Evolutionary conservation across 2,888 invertebrate species (phyloP), one percentile per base, ranked within the genome.

Genomic region (Melolontha melolontha): DNA sequence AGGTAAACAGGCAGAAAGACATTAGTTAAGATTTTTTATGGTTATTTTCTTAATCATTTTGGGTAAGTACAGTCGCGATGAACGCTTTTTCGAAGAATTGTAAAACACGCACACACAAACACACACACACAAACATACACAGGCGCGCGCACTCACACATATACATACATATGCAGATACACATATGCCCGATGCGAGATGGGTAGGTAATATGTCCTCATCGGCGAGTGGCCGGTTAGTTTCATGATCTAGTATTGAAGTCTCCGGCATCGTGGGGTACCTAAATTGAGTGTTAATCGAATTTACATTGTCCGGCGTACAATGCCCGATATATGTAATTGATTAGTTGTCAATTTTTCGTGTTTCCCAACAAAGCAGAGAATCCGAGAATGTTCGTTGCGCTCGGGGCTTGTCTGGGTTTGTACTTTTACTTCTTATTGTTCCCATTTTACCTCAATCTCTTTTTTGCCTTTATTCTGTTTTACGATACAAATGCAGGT

Each of bases 381-480:
- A 66, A 78, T 76, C 74, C 73, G 74, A 78, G 77, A 78, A 77
- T 77, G 77, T 74, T 76, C 75, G 76, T 76, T 77, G 76, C 71
- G 79, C 79, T 78, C 67, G 69, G 71, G 79, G 79, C 79, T 78
- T 78, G 80, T 80, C 80, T 79, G 80, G 79, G 77, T 76, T 78
- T 76, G 75, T 78, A 79, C 79, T 79, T 79, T 79, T 79, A 79
- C 78, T 79, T 79, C 79, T 78, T 79, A 78, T 80, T 79, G 79
- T 79, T 79, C 78, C 79, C 77, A 79, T 80, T 80, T 79, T 77
- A 77, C 78, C 77, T 78, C 75, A 77, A 79, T 77, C 76, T 76
- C 69, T 71, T 68, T 68, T 70, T 67, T 72, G 75, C 78, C 78
- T 78, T 79, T 76, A 73, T 78, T 78, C 70, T 77, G 78, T 79